A percentile compares a stretch with the other conserved stretches of the same genome.
These are phyloP conservation scores for Neolamprologus hecqui DNA, from an alignment of 2,113 vertebrate species.

Conservation along the genomic window DNA sequence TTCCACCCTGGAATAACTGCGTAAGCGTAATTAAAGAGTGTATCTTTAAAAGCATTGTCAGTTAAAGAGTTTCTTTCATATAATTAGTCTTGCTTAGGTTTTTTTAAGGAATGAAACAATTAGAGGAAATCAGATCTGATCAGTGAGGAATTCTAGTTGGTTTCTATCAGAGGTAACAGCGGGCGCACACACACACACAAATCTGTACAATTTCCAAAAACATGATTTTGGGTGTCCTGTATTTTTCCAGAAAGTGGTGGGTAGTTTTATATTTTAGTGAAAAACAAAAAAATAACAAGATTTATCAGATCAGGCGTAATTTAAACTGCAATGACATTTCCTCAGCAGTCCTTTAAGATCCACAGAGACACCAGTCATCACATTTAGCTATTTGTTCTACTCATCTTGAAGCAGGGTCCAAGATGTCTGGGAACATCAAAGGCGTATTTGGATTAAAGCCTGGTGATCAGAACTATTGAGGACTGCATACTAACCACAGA, in stretches of 20 bases:
- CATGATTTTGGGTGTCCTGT: not conserved
- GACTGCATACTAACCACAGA: not conserved
- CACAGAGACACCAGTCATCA: constrained; percentile 16
- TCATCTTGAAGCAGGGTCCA: constrained; percentile 7
- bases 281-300: not conserved
- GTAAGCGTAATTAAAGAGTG: not conserved
- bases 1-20: not conserved
- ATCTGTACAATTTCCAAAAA: not conserved
- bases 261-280: not conserved
- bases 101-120: not conserved
- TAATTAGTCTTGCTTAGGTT: not conserved
- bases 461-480: constrained; percentile 19
- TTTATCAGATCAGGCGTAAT: constrained; percentile 33
- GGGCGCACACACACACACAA: fast-evolving
- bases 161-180: not conserved
- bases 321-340: constrained; percentile 58
- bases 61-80: not conserved
- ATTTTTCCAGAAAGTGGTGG: not conserved
- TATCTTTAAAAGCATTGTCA: not conserved
- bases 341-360: constrained; percentile 26
- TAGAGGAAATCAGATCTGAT: not conserved
- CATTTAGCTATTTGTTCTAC: constrained; percentile 40
- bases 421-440: constrained; percentile 39
- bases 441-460: constrained; percentile 33
- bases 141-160: not conserved